Base-by-base conservation (phyloP, 2,888 invertebrate genomes). In the Hipparchia semele region DNA sequence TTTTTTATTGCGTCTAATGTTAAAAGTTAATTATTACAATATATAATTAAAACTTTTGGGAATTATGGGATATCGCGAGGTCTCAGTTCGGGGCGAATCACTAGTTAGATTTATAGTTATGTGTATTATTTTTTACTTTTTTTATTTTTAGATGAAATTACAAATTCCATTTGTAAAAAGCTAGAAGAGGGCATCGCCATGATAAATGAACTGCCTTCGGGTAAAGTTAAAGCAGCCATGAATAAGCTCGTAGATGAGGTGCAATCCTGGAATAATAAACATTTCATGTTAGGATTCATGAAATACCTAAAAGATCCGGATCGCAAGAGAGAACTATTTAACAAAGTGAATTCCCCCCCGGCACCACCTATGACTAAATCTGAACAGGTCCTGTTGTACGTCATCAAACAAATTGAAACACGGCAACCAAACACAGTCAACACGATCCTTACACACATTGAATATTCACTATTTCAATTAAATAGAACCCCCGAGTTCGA, bases 341-440 rank as follows among this genome's bases (percentile, higher is more conserved):
- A 80, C 68, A 89, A 87, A 82, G 71, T 83, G 0, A 68, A 33
- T 54, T 73, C 77, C 4, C 84, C 86, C 2, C 84, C 86, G 2
- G 88, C 87, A 33, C 90, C 92, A 8, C 79, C 87, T 0, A 91
- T 93, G 90, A 89, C 90, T 0, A 87, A 88, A 76, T 74, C 85
- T n/a, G 93, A 94, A 79, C 88, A 90, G 80, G 81, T 89, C 12
- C 80, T 94, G 7, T 79, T 94, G 6, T 90, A 86, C 77, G 76
- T 91, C 2, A 76, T 94, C 23, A 78, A 80, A 49, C 79, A 86
- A 68, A 75, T 94, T 8, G 80, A 82, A 75, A 68, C 83, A 77
- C 71, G 80, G 2, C 69, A 79, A 12, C 77, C 79, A 8, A 80
- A 87, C 76, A 73, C 90, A 33, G 80, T 90, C 13, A 79, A 86